Percentiles rank a stretch among this genome's conserved stretches.
Conservation (phyloP, 2,888 invertebrate species). For the Physocephala rufipes region DNA sequence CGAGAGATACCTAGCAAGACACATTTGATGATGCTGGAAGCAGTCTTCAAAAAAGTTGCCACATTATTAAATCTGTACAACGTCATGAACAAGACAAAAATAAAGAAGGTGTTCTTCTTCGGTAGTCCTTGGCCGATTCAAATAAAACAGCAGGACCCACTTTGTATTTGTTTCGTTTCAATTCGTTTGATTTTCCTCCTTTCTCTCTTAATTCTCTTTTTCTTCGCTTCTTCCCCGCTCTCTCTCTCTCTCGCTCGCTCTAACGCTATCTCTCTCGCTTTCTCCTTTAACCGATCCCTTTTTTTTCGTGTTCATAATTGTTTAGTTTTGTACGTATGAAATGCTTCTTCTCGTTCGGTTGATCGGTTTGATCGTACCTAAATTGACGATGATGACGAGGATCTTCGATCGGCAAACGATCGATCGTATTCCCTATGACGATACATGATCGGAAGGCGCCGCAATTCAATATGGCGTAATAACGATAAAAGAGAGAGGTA, state of each 20-base stretch:
- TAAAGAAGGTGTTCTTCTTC: conserved; percentile 3
- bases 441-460: background rate
- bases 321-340: too few relatives aligned
- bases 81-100: conserved; percentile 29
- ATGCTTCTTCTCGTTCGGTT: background rate
- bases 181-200: too few relatives aligned
- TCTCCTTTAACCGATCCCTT: background rate
- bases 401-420: background rate
- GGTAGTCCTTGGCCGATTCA: background rate
- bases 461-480: background rate
- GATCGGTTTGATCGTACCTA: conserved; percentile 17
- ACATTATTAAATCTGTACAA: conserved; percentile 43
- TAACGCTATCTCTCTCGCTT: conserved; percentile 7
- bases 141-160: conserved; percentile 16
- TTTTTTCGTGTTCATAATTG: too few relatives aligned
- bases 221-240: background rate
- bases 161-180: background rate
- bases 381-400: conserved; percentile 17
- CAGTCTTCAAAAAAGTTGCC: conserved; percentile 40
- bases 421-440: too few relatives aligned
- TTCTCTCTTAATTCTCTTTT: too few relatives aligned
- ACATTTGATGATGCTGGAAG: too few relatives aligned
- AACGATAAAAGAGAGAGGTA: background rate
- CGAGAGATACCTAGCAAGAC: too few relatives aligned
- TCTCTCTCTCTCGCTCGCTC: conserved; percentile 13